Conservation (phyloP, 2,113 vertebrate species). For the Ursus arctos region DNA sequence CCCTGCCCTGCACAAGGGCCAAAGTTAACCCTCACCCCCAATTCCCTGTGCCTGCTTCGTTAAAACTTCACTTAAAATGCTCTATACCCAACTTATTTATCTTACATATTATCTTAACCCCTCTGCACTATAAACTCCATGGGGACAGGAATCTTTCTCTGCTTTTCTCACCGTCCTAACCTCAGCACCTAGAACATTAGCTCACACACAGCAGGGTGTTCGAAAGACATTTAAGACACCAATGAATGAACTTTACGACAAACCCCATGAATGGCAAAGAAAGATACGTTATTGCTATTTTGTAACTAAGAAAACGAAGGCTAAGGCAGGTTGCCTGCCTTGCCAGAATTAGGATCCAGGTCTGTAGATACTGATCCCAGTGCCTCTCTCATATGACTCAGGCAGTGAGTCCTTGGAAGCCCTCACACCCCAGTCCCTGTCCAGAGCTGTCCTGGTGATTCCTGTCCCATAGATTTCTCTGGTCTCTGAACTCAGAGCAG, state of each 20-base stretch:
- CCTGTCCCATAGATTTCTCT: neutral
- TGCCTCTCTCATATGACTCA: neutral
- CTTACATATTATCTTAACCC: neutral
- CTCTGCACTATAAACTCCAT: neutral
- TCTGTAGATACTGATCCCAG: neutral
- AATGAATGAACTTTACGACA: neutral
- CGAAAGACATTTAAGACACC: neutral
- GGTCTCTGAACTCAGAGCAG: neutral
- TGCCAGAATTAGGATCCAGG: neutral
- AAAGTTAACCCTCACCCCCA: neutral
- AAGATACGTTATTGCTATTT: neutral
- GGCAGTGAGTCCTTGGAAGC: neutral
- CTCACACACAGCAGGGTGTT: neutral
- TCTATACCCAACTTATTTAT: neutral
- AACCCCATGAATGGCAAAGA: neutral
- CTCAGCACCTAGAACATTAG: neutral
- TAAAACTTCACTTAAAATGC: neutral
- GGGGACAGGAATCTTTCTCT: neutral
- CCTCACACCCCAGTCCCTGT: neutral
- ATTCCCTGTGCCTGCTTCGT: neutral
- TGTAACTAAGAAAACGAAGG: neutral
- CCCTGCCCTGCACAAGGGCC: neutral
- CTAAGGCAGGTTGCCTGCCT: neutral
- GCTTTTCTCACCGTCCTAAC: neutral
- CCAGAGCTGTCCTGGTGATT: neutral